phyloP scores from a whole-genome alignment of 2,797 vertebrate genomes.

The Huso huso region DNA sequence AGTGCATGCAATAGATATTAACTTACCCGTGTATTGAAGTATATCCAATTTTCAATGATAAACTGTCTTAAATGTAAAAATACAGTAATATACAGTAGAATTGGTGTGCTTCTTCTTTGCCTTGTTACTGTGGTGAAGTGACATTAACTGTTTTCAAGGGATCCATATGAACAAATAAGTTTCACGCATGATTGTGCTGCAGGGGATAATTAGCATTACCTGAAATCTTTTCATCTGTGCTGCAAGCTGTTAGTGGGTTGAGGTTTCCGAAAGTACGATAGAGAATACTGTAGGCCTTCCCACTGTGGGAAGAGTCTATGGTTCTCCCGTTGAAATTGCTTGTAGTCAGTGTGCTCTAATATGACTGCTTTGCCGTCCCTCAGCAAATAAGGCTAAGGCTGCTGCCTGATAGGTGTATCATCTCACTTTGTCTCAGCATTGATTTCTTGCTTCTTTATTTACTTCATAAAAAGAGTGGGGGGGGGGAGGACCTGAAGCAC shows the following conservation, averaged over 20 bases:
- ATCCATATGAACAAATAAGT: not conserved
- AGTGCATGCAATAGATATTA: too few species aligned
- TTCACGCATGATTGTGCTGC: not conserved
- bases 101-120: too few species aligned
- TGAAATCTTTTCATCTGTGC: constrained; percentile 1
- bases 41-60: too few species aligned
- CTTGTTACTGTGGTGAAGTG: not conserved
- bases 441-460: constrained; percentile 59
- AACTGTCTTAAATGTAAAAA: too few species aligned
- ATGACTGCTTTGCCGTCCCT: constrained; percentile 52
- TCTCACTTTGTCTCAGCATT: constrained; percentile 62
- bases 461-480: constrained; percentile 44
- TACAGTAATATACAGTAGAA: too few species aligned
- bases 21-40: too few species aligned
- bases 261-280: constrained; percentile 13
- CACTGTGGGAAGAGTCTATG: constrained; percentile 27
- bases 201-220: constrained; percentile 5
- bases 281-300: constrained; percentile 30
- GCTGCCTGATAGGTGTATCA: constrained; percentile 63
- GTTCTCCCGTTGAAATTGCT: constrained; percentile 32
- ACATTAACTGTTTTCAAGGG: not conserved
- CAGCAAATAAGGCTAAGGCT: constrained; percentile 57
- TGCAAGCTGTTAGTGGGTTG: not conserved
- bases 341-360: constrained; percentile 52
- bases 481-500: constrained; percentile 45